These are phyloP conservation scores for Desmodus rotundus DNA, from an alignment of 2,113 vertebrate genomes.

Conservation along the genomic window DNA sequence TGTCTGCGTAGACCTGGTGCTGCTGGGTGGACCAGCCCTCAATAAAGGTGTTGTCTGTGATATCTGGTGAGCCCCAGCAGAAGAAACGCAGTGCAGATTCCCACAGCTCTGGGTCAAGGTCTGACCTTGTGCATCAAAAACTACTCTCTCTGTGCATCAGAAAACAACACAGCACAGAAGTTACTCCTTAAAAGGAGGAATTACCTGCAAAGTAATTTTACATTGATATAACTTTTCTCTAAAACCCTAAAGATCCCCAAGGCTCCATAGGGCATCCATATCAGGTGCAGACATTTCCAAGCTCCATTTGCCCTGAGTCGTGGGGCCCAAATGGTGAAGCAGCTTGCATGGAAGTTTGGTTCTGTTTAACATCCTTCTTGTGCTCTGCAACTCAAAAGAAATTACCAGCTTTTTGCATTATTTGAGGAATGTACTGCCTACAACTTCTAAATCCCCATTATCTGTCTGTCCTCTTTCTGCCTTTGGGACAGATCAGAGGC, in stretches of 20 bases:
- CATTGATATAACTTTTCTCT: background rate
- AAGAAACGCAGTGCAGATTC: background rate
- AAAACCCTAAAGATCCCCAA: background rate
- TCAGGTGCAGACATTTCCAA: background rate
- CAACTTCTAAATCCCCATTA: background rate
- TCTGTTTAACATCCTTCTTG: background rate
- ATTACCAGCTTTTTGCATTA: background rate
- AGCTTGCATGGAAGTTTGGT: background rate
- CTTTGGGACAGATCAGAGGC: background rate
- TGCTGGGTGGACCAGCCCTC: background rate
- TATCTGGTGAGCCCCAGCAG: background rate
- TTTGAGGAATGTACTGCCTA: background rate
- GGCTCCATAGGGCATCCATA: background rate
- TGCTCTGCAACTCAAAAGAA: background rate
- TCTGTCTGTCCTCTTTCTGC: background rate
- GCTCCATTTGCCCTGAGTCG: background rate
- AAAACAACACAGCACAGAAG: background rate
- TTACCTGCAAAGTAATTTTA: background rate
- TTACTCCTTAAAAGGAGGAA: background rate
- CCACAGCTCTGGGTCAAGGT: background rate
- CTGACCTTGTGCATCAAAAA: background rate
- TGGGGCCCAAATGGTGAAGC: background rate
- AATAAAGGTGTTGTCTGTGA: background rate
- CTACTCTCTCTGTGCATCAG: background rate
- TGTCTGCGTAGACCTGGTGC: background rate